These are phyloP conservation scores for Nomada lathburiana DNA, from an alignment of 2,888 invertebrate genomes.

Conservation along the genomic window DNA sequence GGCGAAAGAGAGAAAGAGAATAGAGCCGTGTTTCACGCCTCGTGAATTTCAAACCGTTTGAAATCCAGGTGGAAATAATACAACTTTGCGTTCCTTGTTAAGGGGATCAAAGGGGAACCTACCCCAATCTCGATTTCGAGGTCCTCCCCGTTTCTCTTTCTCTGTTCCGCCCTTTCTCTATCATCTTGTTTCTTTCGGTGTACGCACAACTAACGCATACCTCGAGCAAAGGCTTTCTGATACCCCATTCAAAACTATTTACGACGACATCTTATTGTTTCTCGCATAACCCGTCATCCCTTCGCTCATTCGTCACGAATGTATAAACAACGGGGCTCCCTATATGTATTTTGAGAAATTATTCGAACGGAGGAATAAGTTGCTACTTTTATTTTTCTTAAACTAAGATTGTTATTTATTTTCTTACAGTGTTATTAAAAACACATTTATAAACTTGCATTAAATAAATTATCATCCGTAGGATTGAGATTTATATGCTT, in stretches of 20 bases:
- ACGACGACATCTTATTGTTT: conserved; percentile 40
- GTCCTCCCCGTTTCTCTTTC: conserved; percentile 56
- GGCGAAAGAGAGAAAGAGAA: conserved; percentile 64
- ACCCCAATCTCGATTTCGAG: conserved; percentile 73
- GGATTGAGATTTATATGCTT: conserved; percentile 21
- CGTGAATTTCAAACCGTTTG: conserved; percentile 79
- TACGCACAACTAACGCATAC: conserved; percentile 31
- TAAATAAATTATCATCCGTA: not conserved
- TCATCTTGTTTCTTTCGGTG: conserved; percentile 27
- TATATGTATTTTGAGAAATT: not conserved
- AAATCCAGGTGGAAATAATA: conserved; percentile 82
- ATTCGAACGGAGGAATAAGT: not conserved
- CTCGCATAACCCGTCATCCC: not conserved
- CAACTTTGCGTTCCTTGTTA: conserved; percentile 81
- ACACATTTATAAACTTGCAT: not conserved
- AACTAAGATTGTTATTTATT: not conserved
- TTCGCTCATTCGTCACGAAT: not conserved
- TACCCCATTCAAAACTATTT: conserved; percentile 48
- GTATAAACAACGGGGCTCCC: not conserved
- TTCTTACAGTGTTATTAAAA: conserved; percentile 1
- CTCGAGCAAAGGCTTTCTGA: conserved; percentile 32
- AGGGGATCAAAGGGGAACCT: conserved; percentile 79
- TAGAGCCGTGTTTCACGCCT: conserved; percentile 79
- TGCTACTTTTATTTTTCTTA: not conserved
- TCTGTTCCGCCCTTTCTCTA: conserved; percentile 17